Evolutionary conservation across 2,113 vertebrate genomes (phyloP).

Genomic region (Gorsachius goisagi): DNA sequence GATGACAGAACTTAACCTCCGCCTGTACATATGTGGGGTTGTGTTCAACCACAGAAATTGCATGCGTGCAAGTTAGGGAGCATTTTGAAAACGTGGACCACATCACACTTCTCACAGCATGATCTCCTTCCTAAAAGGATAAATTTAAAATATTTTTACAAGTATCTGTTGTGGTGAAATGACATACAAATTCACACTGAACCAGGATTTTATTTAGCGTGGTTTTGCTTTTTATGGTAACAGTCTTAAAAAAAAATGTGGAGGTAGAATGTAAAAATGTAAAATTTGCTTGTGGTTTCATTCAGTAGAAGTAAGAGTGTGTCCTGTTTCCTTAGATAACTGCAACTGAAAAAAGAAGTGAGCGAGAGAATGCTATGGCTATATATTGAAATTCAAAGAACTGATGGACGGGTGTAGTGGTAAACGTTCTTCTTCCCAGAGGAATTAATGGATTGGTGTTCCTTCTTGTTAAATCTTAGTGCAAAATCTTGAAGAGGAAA

Average conservation of each 20-base stretch:
- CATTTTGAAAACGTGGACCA: background rate
- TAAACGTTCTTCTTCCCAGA: background rate
- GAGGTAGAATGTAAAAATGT: background rate
- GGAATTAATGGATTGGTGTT: background rate
- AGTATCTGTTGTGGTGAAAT: background rate
- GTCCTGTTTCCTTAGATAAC: background rate
- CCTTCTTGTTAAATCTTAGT: conserved; percentile 72
- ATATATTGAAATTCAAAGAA: background rate
- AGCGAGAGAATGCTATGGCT: background rate
- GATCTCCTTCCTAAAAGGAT: background rate
- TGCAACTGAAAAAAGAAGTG: background rate
- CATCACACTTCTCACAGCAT: background rate
- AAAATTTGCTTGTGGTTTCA: background rate
- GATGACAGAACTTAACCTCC: background rate
- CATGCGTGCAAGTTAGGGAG: background rate
- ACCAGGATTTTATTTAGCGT: background rate
- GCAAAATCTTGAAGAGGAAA: conserved; percentile 86
- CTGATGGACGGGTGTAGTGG: background rate
- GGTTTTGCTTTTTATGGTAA: background rate
- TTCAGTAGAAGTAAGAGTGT: background rate
- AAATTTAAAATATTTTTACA: background rate
- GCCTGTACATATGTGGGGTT: background rate
- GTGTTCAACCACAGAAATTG: background rate
- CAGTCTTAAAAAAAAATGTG: background rate
- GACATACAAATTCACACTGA: background rate